These are phyloP conservation scores for Acanthopagrus latus DNA, from an alignment of 2,797 vertebrate genomes.

Conservation along the genomic window DNA sequence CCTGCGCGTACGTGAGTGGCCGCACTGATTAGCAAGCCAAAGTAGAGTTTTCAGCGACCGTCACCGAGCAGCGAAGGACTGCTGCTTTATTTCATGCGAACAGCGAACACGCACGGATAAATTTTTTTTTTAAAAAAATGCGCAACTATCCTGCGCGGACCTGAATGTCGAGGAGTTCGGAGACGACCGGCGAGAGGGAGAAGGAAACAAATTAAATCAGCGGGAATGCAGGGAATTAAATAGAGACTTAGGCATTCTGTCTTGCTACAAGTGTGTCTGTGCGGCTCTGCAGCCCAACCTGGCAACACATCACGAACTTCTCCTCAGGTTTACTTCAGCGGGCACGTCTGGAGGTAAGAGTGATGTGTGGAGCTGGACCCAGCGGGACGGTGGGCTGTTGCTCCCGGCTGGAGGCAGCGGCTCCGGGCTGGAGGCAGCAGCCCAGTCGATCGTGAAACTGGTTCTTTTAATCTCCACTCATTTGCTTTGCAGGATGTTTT, in stretches of 20 bases:
- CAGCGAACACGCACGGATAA: constrained; percentile 45
- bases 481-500: constrained; percentile 28
- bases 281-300: constrained; percentile 32
- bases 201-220: constrained; percentile 51
- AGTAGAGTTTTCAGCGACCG: constrained; percentile 71
- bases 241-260: constrained; percentile 60
- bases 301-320: constrained; percentile 32
- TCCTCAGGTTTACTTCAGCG: constrained; percentile 56
- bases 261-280: constrained; percentile 43
- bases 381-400: constrained; percentile 21
- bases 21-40: constrained; percentile 82
- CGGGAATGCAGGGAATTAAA: constrained; percentile 78
- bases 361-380: constrained; percentile 23
- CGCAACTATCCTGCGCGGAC: constrained; percentile 27
- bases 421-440: constrained; percentile 31
- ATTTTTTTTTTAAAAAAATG: too few species aligned
- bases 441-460: constrained; percentile 23
- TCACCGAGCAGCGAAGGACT: constrained; percentile 56
- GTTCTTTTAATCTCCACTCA: constrained; percentile 37
- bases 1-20: constrained; percentile 68
- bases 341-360: constrained; percentile 70
- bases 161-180: constrained; percentile 41
- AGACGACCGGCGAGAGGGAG: constrained; percentile 29
- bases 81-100: constrained; percentile 48
- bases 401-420: neutral